Conservation (phyloP, 1,140 invertebrate genomes). For the Cherax destructor region DNA sequence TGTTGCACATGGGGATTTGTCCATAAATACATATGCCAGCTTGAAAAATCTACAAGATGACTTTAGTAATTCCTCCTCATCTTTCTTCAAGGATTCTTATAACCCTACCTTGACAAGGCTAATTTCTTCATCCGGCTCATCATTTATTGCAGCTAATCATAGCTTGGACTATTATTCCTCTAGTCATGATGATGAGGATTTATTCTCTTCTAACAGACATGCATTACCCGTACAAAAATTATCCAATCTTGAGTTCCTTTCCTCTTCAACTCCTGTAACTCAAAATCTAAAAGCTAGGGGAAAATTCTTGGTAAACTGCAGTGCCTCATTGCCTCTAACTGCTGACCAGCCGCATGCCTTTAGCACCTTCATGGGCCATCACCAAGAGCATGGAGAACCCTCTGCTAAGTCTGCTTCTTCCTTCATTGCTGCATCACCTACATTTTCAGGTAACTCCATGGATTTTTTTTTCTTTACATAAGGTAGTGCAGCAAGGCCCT, state of each 20-base stretch:
- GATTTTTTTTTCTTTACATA: not conserved
- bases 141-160: conserved; percentile 23
- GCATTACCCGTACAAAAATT: not conserved
- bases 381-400: conserved; percentile 26
- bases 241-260: not conserved
- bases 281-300: conserved; percentile 7
- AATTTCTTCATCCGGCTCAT: not conserved
- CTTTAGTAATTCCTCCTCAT: not conserved
- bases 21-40: not conserved
- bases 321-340: not conserved
- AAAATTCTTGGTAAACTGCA: not conserved
- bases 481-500: too few species aligned
- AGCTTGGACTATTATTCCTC: conserved; percentile 45
- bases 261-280: not conserved
- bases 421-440: not conserved
- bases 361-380: conserved; percentile 20
- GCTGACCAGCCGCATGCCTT: conserved; percentile 37
- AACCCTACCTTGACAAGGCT: not conserved
- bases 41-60: too few species aligned
- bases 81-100: not conserved
- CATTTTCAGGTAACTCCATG: conserved; percentile 41
- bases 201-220: conserved; percentile 11
- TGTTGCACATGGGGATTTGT: not conserved
- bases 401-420: too few species aligned
- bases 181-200: conserved; percentile 23